These are phyloP conservation scores for Myrmophylax atrothorax DNA, from an alignment of 2,113 vertebrate genomes.

Conservation along the genomic window DNA sequence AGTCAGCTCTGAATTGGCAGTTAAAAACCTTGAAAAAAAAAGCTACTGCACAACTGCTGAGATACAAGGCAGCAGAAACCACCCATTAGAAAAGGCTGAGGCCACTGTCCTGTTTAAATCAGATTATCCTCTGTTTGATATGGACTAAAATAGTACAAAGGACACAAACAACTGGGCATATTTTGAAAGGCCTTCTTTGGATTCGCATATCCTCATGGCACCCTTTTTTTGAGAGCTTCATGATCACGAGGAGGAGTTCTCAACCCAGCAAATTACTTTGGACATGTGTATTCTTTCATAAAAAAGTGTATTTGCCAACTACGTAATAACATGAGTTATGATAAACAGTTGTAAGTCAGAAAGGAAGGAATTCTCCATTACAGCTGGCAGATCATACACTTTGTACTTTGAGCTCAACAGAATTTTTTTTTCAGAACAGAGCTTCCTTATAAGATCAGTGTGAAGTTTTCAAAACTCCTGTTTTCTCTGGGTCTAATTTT, in stretches of 20 bases:
- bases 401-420: background rate
- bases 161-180: background rate
- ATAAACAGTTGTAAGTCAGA: slow-evolving; percentile 18
- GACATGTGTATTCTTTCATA: background rate
- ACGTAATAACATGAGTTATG: background rate
- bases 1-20: background rate
- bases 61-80: background rate
- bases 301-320: background rate
- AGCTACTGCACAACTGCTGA: background rate
- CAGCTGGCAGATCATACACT: background rate
- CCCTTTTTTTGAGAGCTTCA: background rate
- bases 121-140: slow-evolving; percentile 19
- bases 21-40: background rate
- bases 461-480: background rate
- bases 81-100: background rate
- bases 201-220: background rate
- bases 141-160: background rate
- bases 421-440: background rate
- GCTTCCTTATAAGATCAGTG: background rate
- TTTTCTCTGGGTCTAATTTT: background rate
- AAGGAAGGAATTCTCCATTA: slow-evolving; percentile 9
- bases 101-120: background rate
- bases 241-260: background rate
- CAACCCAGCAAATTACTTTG: background rate
- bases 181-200: background rate